Evolutionary conservation across 2,797 vertebrate genomes (phyloP).

Genomic region (Pyrocephalus nanus): DNA sequence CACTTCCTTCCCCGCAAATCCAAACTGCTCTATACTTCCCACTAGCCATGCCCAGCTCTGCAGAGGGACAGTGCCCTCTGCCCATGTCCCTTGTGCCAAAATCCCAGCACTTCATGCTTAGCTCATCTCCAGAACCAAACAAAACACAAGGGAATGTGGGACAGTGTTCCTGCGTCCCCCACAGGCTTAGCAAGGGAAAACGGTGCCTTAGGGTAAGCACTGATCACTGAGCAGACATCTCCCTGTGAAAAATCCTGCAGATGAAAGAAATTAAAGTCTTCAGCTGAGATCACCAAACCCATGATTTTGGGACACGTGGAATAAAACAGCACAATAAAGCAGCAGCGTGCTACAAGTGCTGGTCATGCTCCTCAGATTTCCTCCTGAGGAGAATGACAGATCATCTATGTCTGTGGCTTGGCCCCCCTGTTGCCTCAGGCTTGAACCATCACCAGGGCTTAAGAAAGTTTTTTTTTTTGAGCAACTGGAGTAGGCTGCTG

Average conservation of each 20-base stretch:
- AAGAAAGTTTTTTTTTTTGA: neutral
- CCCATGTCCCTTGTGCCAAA: neutral
- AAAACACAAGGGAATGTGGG: accelerated
- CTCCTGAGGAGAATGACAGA: neutral
- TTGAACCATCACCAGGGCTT: neutral
- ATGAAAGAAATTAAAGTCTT: neutral
- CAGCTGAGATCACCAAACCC: neutral
- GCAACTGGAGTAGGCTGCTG: accelerated
- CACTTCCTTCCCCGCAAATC: neutral
- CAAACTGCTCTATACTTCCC: neutral
- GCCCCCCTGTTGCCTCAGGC: neutral
- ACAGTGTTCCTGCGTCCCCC: neutral
- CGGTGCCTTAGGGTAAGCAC: neutral
- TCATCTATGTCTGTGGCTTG: neutral
- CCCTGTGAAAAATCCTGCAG: neutral
- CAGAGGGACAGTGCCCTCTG: neutral
- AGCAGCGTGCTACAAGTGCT: neutral
- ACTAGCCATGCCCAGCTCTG: neutral
- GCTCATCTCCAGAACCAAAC: neutral
- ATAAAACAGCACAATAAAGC: neutral
- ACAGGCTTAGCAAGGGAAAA: neutral
- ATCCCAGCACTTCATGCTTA: accelerated
- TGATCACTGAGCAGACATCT: neutral
- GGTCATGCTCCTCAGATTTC: neutral
- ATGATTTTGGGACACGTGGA: neutral